phyloP scores from a whole-genome alignment of 1,140 invertebrate species.

The Polyergus mexicanus region DNA sequence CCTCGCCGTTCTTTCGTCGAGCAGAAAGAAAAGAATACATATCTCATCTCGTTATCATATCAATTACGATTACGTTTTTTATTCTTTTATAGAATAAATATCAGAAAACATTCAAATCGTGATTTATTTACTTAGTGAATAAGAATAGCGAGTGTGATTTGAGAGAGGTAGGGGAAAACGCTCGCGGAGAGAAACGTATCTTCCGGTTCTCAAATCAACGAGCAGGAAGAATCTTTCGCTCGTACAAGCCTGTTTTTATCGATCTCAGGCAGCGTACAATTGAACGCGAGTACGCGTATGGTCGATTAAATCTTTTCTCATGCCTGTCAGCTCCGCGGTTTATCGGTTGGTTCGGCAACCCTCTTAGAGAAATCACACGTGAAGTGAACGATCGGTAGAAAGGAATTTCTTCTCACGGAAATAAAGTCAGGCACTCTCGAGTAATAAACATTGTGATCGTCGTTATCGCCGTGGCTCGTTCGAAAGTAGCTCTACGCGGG shows the following conservation, averaged over 20 bases:
- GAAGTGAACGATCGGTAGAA: conserved; percentile 52
- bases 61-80: conserved; percentile 5
- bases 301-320: conserved; percentile 79
- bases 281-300: conserved; percentile 57
- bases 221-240: conserved; percentile 32
- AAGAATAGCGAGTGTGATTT: conserved; percentile 14
- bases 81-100: not conserved
- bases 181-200: not conserved
- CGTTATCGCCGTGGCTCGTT: conserved; percentile 16
- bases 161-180: not conserved
- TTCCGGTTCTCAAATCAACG: conserved; percentile 54
- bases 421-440: conserved; percentile 59
- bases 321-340: conserved; percentile 73
- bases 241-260: conserved; percentile 51
- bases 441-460: conserved; percentile 67
- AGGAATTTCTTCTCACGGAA: conserved; percentile 51
- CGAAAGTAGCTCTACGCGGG: not conserved
- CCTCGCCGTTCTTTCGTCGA: not conserved
- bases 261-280: conserved; percentile 48
- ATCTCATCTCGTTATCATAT: not conserved
- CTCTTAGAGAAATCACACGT: conserved; percentile 63
- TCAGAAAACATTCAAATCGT: not conserved
- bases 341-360: conserved; percentile 74
- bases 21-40: not conserved
- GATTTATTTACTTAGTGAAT: conserved; percentile 17